phyloP scores from a whole-genome alignment of 2,797 vertebrate genomes.

The Neoniphon sammara region DNA sequence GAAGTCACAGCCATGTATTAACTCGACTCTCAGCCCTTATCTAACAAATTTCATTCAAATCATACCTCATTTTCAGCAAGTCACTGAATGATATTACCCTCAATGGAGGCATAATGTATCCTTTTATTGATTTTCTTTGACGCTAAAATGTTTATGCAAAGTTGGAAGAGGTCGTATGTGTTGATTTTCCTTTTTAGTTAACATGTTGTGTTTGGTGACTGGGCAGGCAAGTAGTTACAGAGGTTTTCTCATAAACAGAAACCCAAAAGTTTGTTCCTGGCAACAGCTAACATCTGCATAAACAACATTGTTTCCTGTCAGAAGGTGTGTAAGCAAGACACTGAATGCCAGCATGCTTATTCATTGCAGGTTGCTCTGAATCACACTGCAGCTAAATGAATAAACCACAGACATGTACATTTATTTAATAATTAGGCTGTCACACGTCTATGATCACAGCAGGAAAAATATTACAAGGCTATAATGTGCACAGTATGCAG shows the following conservation, averaged over 20 bases:
- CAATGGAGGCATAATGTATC: constrained; percentile 16
- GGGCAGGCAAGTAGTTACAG: neutral
- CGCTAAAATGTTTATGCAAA: constrained; percentile 22
- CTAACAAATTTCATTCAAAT: constrained; percentile 46
- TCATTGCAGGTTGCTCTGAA: neutral
- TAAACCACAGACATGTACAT: neutral
- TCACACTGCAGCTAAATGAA: neutral
- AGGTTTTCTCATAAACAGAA: constrained; percentile 13
- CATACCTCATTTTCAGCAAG: constrained; percentile 35
- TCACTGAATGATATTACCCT: constrained; percentile 39
- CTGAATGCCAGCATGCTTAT: neutral
- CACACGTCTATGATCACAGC: neutral
- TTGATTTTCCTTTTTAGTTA: neutral
- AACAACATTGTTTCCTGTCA: constrained; percentile 29
- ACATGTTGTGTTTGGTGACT: neutral
- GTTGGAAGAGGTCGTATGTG: neutral
- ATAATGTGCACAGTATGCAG: neutral
- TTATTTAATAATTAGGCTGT: no score
- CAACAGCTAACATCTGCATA: constrained; percentile 34
- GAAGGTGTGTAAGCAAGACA: constrained; percentile 8
- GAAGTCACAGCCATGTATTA: constrained; percentile 28
- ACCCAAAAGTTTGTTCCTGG: constrained; percentile 12
- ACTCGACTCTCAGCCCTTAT: constrained; percentile 3
- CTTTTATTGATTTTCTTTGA: constrained; percentile 24
- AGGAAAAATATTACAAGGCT: neutral